A percentile compares a stretch with the other conserved stretches of the same genome.
These are phyloP conservation scores for Xyliphius kryptos DNA, from an alignment of 2,113 vertebrate genomes.

Conservation along the genomic window DNA sequence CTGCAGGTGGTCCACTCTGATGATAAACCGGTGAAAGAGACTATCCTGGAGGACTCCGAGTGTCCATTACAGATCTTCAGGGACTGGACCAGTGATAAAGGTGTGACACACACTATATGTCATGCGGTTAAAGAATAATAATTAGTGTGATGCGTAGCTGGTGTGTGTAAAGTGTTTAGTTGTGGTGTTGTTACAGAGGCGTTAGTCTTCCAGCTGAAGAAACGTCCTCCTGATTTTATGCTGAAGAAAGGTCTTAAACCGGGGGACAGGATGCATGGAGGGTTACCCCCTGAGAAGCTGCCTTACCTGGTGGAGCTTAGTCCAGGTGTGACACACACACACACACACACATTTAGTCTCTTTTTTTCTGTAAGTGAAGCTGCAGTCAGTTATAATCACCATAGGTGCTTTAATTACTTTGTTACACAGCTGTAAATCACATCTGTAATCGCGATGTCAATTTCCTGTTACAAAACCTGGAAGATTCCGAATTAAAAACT, in stretches of 20 bases:
- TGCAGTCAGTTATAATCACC: no score
- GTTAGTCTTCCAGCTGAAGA: conserved; percentile 92
- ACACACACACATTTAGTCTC: no score
- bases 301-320: conserved; percentile 96
- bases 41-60: conserved; percentile 83
- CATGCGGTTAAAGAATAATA: no score
- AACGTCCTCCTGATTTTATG: conserved; percentile 78
- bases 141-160: no score
- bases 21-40: conserved; percentile 83
- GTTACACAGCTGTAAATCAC: no score
- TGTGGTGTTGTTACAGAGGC: conserved; percentile 62
- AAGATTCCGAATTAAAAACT: no score
- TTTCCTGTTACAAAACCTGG: no score
- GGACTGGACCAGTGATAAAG: conserved; percentile 94
- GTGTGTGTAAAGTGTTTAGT: no score
- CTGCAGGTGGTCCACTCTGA: conserved; percentile 74
- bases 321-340: conserved; percentile 66
- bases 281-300: conserved; percentile 83
- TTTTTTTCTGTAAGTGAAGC: no score
- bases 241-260: conserved; percentile 77
- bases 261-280: conserved; percentile 77
- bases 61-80: conserved; percentile 95
- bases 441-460: no score
- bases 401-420: no score
- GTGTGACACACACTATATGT: conserved; percentile 48